Evolutionary conservation across 2,888 invertebrate genomes (phyloP), one percentile per base, ranked within the genome.

Genomic region (Noctua fimbriata): DNA sequence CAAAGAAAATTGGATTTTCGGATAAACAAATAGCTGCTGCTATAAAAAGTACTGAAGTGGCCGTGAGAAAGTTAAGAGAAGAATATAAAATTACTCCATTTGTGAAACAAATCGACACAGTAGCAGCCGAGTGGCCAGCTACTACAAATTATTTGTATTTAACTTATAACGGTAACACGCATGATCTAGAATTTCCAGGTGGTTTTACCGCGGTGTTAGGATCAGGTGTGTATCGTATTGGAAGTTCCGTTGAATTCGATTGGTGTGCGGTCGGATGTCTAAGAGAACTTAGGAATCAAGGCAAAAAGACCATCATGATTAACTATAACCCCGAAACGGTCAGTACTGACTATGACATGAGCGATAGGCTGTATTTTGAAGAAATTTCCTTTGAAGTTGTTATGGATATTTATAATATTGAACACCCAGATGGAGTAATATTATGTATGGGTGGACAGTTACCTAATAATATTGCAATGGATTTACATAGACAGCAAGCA

Each of bases 301-400:
- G 98, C 1, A 98, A 98, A 88, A 98, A 99, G 90, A 99, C 99
- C 0, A 99, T 99, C 52, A 99, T 99, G 99, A 98, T 99, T 0
- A 99, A 99, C 95, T 99, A 99, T 93, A 99, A 99, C 95, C 99
- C 99, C 0, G 99, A 99, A 96, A 99, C 99, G 0, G 99, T 99
- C 6, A 99, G 99, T 94, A 99, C 99, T 0, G 99, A 99, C 95
- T 99, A 99, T 92, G 99, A 99, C 91, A 99, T 99, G 99, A 99
- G 99, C 92, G 99, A 99, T 95, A 97, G 99, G 49, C 97, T 99
- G 69, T 99, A 99, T 94, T 99, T 99, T 93, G 99, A 99, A 96
- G 99, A 99, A 97, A 99, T 99, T 85, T 99, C 99, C 0, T 99
- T 99, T 95, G 99, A 99, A 97, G 98, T 99, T 9, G 99, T 99